Evolutionary conservation across 2,113 vertebrate species (phyloP), one percentile per base, ranked within the genome.

Genomic region (Dolichotis patagonum): DNA sequence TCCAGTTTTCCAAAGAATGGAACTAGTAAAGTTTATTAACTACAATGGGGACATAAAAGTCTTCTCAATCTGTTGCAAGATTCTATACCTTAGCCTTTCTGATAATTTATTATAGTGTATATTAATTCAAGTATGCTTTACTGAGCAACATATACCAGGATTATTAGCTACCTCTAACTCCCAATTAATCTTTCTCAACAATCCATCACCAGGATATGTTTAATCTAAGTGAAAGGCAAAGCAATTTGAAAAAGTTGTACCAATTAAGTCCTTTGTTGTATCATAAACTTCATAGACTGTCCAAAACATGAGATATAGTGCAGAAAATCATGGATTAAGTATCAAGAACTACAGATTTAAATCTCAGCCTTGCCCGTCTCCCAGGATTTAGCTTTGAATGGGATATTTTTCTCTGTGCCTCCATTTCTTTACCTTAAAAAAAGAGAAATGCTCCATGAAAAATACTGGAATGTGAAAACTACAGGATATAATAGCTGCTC

Each of bases 381-480:
- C 88, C 80, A 43, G 11, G 60, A 43, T 89, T 88, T 95, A 80
- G 4, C 14, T 65, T 94, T 35, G 28, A 60, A 9, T 49, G 22
- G 28, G 22, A 2, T 38, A 71, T 89, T 92, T 80, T 67, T 89
- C 62, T 95, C 67, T 91, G 41, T 49, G 41, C 65, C 43, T 92
- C 46, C 28, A 5, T 95, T 96, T 90, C 78, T 89, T 69, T 87
- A 46, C 20, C 22, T 94, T 88, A 58, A 89, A 77, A 92, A 95
- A 96, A 4, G 32, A 85, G 32, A 60, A 65, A 17, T 20, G 63
- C 95, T 32, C 81, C 52, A 52, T 94, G 43, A 93, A 85, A 94
- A 95, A 41, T 5, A 56, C 14, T 17, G 2, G 20, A 62, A 22
- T 41, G 3, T 85, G 54, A 75, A 96, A 69, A 88, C 30, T 52